Base-by-base conservation (phyloP, 2,888 invertebrate genomes). In the Leptinotarsa peninsularis region DNA sequence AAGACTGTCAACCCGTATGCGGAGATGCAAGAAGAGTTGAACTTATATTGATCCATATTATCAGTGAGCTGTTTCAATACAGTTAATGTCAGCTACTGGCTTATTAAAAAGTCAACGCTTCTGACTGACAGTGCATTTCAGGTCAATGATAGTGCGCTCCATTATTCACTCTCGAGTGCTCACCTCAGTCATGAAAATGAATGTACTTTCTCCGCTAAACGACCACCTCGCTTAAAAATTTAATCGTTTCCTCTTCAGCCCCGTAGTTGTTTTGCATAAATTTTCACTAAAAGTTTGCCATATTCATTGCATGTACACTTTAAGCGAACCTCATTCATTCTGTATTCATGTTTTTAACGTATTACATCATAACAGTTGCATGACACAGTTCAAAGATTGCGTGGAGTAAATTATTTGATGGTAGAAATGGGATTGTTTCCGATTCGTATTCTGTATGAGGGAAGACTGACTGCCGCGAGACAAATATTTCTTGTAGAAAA, bases 151-250 rank as follows among this genome's bases (percentile, higher is more conserved):
- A 63, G 27, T 63, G 43, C 33, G 43, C 17, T 63, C 33, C 43
- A 63, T 63, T n/a, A 63, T 63, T 63, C 63, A 63, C 27, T 5
- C 27, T 33, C 17, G 63, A 63, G 63, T 43, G n/a, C 27, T 27
- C 63, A 63, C n/a, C 63, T 63, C 63, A 43, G 63, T 13, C 63
- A 63, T 63, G 63, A 43, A 63, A 63, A 63, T n/a, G 63, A 63
- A 63, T 43, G 63, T n/a, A 7, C 43, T 33, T n/a, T 43, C 13
- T 5, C 63, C 63, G 27, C 33, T n/a, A 63, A 63, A 63, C 33
- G 33, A 63, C 63, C 63, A 33, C 33, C 33, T n/a, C n/a, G 43
- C 43, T 63, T 63, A 63, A 27, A 63, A 63, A 63, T 33, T 63
- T 63, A 63, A 63, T 63, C 27, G 63, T 43, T 33, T 63, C 33